Evolutionary conservation across 2,113 vertebrate species (phyloP).

Genomic region (Lichenostomus cassidix): DNA sequence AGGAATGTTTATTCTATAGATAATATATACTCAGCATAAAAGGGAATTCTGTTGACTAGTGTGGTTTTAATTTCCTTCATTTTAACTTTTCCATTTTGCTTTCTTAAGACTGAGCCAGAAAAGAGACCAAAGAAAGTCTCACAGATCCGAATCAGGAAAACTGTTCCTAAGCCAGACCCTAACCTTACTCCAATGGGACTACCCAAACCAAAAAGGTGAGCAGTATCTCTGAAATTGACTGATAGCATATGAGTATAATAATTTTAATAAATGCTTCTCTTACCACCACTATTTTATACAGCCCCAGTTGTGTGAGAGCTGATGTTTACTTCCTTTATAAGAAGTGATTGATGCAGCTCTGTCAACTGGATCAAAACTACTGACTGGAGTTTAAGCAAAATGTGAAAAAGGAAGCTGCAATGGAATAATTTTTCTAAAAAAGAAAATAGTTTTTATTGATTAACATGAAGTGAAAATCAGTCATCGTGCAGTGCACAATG

Average conservation of each 20-base stretch:
- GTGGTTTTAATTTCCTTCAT: not conserved
- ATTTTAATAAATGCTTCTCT: not conserved
- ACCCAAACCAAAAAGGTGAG: conserved; percentile 92
- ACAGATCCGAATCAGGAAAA: conserved; percentile 91
- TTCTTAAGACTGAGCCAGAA: conserved; percentile 67
- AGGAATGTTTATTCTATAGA: not conserved
- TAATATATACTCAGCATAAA: not conserved
- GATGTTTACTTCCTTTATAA: not conserved
- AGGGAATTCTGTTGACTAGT: not conserved
- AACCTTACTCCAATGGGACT: conserved; percentile 95
- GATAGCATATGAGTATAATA: not conserved
- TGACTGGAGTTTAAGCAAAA: not conserved
- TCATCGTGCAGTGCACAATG: not conserved
- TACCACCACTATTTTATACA: not conserved
- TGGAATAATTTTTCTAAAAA: not conserved
- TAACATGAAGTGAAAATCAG: not conserved
- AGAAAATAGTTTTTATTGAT: not conserved
- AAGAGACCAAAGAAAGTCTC: conserved; percentile 87
- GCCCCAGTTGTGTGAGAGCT: not conserved
- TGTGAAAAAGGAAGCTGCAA: not conserved
- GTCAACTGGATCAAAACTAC: not conserved
- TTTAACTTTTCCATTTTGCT: not conserved
- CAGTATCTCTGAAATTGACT: not conserved
- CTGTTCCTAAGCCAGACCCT: conserved; percentile 85
- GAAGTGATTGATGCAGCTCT: not conserved